phyloP scores from a whole-genome alignment of 2,797 vertebrate genomes.

The Myioborus melanocephalus region DNA sequence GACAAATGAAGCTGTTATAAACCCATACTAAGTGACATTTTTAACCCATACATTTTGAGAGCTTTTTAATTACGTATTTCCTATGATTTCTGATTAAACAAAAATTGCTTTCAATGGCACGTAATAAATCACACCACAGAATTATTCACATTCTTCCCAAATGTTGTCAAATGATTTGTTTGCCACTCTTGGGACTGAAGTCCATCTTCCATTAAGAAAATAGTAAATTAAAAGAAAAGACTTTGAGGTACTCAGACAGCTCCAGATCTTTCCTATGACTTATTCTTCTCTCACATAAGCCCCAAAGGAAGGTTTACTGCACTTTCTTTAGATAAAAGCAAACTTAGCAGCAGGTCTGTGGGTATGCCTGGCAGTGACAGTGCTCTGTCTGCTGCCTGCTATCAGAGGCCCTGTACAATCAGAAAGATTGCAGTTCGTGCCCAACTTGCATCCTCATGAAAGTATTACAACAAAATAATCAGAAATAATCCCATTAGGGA shows the following conservation, averaged over 20 bases:
- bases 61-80: slow-evolving; percentile 24
- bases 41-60: slow-evolving; percentile 14
- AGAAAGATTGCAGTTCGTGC: not conserved
- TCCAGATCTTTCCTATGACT: not conserved
- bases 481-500: not conserved
- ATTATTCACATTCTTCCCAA: not conserved
- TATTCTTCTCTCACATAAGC: not conserved
- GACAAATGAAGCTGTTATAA: slow-evolving; percentile 35
- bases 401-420: not conserved
- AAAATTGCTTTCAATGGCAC: not conserved
- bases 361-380: not conserved
- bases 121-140: slow-evolving; percentile 9
- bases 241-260: not conserved
- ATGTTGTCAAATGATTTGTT: not conserved
- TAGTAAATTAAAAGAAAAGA: not conserved
- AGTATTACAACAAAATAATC: not conserved
- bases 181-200: not conserved
- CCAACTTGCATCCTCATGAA: not conserved
- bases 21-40: not conserved
- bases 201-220: not conserved
- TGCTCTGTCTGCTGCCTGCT: not conserved
- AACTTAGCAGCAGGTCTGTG: not conserved
- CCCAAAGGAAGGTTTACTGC: not conserved
- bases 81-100: slow-evolving; percentile 5
- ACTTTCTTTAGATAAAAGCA: not conserved